Evolutionary conservation across 2,797 vertebrate genomes (phyloP), one percentile per base, ranked within the genome.

Genomic region (Poecile montanus): DNA sequence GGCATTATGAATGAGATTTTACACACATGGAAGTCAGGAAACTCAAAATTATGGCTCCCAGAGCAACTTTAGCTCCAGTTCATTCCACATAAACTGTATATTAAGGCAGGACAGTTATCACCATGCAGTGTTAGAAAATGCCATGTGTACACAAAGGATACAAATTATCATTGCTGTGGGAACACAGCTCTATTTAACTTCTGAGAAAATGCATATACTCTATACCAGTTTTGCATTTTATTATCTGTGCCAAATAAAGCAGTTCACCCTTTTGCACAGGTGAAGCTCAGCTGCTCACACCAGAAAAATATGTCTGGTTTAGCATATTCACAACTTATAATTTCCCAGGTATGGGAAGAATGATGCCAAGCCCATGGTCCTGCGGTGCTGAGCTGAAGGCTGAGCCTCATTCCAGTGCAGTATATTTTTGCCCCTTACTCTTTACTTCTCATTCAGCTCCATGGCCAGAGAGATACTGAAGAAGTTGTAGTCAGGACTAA

Each of bases 1-100:
- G 91, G 83, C 73, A 68, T 96, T 96, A 84, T 93, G 75, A 89
- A 91, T 89, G 89, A 73, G 67, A 88, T 93, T 93, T 95, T 89
- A 65, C 70, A 88, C 65, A 73, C 81, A 71, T n/a, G 48, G 76
- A 96, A 94, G 94, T 94, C 83, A 79, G 51, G 58, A 94, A 88
- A 86, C 32, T 72, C 53, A 78, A 85, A 96, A 68, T 97, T 95
- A 96, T 85, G 83, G 61, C 66, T 96, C 94, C 94, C 96, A 88
- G 65, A 95, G 85, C 91, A 93, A 93, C 90, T 96, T 91, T 94
- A 95, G 89, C 70, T 95, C 90, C 75, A 72, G 70, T 73, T 89
- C 58, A 51, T 96, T 94, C 89, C 51, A 50, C 36, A 77, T 88
- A 83, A 95, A 88, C 65, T 61, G 54, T 88, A 91, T 91, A 89